Conservation (phyloP, 2,888 invertebrate genomes). For the Oscheius myriophilus region DNA sequence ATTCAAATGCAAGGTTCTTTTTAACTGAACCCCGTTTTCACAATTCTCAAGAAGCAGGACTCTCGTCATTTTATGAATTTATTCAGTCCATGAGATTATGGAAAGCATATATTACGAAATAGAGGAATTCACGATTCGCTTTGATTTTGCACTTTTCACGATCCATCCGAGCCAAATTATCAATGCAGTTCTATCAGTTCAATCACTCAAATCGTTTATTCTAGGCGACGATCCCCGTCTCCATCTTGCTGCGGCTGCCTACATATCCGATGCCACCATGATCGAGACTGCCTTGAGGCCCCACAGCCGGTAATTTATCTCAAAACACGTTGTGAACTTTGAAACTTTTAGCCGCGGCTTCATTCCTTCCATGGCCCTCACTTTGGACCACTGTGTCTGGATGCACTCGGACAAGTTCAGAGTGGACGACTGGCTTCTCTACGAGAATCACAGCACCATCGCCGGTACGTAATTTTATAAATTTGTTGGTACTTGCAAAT, state of each 20-base stretch:
- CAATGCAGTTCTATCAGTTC: too few relatives aligned
- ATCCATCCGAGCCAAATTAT: too few relatives aligned
- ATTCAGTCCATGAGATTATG: too few relatives aligned
- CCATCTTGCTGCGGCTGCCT: slow-evolving; percentile 72
- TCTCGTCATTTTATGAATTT: too few relatives aligned
- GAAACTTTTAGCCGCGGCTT: slow-evolving; percentile 51
- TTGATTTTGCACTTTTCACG: too few relatives aligned
- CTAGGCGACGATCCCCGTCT: slow-evolving; percentile 70
- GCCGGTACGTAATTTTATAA: slow-evolving; percentile 63
- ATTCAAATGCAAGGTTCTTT: too few relatives aligned
- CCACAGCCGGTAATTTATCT: slow-evolving; percentile 42
- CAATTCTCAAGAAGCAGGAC: too few relatives aligned
- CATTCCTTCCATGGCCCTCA: slow-evolving; percentile 69
- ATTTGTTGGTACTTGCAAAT: too few relatives aligned
- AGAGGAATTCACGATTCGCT: too few relatives aligned
- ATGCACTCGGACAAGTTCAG: slow-evolving; percentile 72
- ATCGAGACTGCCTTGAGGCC: slow-evolving; percentile 56
- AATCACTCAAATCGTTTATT: too few relatives aligned
- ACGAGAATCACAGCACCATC: slow-evolving; percentile 72
- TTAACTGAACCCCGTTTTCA: too few relatives aligned
- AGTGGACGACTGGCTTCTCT: slow-evolving; percentile 73
- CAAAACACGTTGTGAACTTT: neutral
- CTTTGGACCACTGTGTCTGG: slow-evolving; percentile 73
- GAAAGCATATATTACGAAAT: too few relatives aligned
- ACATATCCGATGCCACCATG: slow-evolving; percentile 71